Conservation (phyloP, 2,113 vertebrate genomes). For the Cyprinus carpio region DNA sequence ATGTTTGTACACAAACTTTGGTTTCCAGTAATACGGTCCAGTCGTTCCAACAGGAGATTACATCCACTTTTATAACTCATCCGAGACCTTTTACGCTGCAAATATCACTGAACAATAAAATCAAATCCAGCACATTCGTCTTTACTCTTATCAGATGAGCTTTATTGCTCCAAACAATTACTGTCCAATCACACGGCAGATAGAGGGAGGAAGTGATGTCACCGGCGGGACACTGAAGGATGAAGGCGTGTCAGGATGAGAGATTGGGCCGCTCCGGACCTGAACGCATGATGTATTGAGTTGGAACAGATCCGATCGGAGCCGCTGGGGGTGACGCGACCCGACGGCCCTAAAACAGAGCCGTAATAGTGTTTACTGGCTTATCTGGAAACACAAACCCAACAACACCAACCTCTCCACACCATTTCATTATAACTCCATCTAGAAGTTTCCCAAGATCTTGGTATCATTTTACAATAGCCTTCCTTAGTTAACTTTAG, state of each 20-base stretch:
- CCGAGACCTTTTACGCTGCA: not conserved
- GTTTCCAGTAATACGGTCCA: not conserved
- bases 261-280: not conserved
- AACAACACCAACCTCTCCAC: not conserved
- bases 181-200: not conserved
- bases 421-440: not conserved
- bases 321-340: not conserved
- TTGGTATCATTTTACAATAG: no score
- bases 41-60: not conserved
- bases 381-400: not conserved
- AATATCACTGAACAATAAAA: slow-evolving; percentile 29
- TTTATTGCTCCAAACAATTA: slow-evolving; percentile 32
- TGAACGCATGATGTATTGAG: slow-evolving; percentile 24
- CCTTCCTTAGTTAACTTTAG: no score
- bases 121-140: slow-evolving; percentile 21
- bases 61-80: slow-evolving; percentile 11
- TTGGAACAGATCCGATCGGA: not conserved
- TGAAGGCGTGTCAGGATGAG: slow-evolving; percentile 21
- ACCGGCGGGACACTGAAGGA: slow-evolving; percentile 6
- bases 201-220: not conserved
- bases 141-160: slow-evolving; percentile 35
- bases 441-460: not conserved
- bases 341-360: not conserved
- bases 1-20: not conserved
- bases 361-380: not conserved